Evolutionary conservation across 2,888 invertebrate genomes (phyloP).

Genomic region (Melolontha melolontha): DNA sequence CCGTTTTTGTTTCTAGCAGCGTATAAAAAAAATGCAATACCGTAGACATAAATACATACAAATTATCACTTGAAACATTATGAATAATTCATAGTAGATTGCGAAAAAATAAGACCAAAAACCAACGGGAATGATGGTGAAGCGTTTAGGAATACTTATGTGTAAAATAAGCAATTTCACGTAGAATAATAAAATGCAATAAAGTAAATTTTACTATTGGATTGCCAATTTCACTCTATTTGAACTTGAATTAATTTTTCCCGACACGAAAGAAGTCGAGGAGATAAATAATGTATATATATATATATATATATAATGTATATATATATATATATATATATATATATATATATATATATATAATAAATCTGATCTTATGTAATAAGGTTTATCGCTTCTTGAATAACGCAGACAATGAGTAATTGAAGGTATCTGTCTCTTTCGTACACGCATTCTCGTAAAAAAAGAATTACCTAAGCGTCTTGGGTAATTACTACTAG

Average conservation of each 20-base stretch:
- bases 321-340: too few species aligned
- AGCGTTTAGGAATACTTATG: too few species aligned
- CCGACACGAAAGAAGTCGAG: slow-evolving; percentile 13
- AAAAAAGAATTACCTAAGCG: background rate
- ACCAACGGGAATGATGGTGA: background rate
- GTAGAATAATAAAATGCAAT: background rate
- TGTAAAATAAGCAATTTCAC: too few species aligned
- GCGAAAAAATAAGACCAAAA: slow-evolving; percentile 12
- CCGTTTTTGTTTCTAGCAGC: slow-evolving; percentile 16
- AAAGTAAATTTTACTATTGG: too few species aligned
- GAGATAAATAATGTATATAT: too few species aligned
- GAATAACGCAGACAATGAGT: slow-evolving; percentile 14
- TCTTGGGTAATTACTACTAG: background rate
- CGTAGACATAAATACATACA: slow-evolving; percentile 20
- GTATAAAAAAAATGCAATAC: slow-evolving; percentile 25
- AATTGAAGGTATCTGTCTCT: background rate
- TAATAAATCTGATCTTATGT: slow-evolving; percentile 14
- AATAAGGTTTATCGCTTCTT: slow-evolving; percentile 2
- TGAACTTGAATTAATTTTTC: slow-evolving; percentile 34
- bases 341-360: too few species aligned
- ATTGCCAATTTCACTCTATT: slow-evolving; percentile 21
- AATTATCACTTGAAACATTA: slow-evolving; percentile 15
- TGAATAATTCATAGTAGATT: slow-evolving; percentile 20
- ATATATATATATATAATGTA: too few species aligned
- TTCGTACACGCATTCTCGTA: slow-evolving; percentile 1